Evolutionary conservation across 2,797 vertebrate genomes (phyloP).

Genomic region (Ammospiza maritima): DNA sequence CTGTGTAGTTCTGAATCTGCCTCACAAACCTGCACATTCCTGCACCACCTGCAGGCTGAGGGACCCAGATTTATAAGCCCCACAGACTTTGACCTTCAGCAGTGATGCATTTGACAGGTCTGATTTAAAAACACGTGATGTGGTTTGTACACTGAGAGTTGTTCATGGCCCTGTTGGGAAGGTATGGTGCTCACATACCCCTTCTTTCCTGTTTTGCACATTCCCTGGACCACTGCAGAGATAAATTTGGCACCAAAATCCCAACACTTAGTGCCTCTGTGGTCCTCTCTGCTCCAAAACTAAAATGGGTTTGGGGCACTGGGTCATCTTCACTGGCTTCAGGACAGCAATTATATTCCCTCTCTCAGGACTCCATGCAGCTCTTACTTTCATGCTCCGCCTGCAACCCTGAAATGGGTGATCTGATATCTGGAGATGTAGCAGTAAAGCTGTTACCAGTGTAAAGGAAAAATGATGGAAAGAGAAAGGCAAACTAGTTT

Average conservation of each 20-base stretch:
- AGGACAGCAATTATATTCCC: background rate
- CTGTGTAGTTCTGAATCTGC: background rate
- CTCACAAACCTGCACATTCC: fast-evolving
- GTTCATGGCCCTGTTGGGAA: background rate
- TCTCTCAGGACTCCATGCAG: background rate
- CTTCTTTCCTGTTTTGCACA: background rate
- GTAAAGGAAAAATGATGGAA: background rate
- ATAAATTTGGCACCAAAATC: fast-evolving
- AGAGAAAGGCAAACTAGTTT: background rate
- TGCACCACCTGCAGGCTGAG: background rate
- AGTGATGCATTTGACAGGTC: background rate
- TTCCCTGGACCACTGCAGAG: background rate
- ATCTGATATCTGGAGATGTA: background rate
- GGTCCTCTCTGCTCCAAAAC: fast-evolving
- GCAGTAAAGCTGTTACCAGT: background rate
- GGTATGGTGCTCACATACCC: fast-evolving
- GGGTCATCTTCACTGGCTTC: background rate
- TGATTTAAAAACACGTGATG: background rate
- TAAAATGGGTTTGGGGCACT: background rate
- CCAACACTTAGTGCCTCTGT: fast-evolving
- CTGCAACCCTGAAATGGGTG: background rate
- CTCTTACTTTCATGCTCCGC: background rate
- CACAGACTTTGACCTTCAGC: background rate
- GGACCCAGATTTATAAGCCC: background rate
- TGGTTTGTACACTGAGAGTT: background rate